A percentile compares a stretch with the other conserved stretches of the same genome.
Evolutionary conservation across 2,797 vertebrate species (phyloP).

Genomic region (Rhincodon typus): DNA sequence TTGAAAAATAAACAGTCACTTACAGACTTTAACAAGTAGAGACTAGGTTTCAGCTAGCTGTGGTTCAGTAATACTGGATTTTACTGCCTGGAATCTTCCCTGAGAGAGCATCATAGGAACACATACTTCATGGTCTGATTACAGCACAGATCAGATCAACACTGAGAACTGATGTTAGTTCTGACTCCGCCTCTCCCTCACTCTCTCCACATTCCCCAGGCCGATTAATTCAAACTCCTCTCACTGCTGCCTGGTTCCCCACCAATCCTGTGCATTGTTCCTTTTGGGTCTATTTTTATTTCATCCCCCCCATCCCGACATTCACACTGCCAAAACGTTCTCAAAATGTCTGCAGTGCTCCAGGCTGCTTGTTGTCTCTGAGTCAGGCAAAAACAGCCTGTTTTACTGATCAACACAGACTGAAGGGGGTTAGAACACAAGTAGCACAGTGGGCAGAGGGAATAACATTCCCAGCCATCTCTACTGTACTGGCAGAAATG

Average conservation of each 20-base stretch:
- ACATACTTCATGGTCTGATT: constrained; percentile 33
- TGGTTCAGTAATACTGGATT: background rate
- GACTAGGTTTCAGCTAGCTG: constrained; percentile 11
- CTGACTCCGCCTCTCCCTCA: constrained; percentile 5
- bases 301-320: background rate
- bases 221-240: background rate
- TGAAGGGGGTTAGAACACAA: background rate
- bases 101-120: constrained; percentile 21
- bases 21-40: constrained; percentile 32
- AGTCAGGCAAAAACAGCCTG: background rate
- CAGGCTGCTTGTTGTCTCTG: background rate
- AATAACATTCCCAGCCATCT: background rate
- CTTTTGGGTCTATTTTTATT: background rate
- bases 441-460: background rate
- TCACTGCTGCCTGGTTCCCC: background rate
- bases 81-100: background rate
- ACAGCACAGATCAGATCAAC: background rate
- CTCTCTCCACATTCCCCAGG: background rate
- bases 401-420: background rate
- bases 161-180: background rate
- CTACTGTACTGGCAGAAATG: background rate
- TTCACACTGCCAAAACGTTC: background rate
- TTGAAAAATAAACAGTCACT: background rate
- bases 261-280: background rate
- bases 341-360: background rate